Evolutionary conservation across 2,113 vertebrate species (phyloP), one percentile per base, ranked within the genome.

Genomic region (Notiomystis cincta): DNA sequence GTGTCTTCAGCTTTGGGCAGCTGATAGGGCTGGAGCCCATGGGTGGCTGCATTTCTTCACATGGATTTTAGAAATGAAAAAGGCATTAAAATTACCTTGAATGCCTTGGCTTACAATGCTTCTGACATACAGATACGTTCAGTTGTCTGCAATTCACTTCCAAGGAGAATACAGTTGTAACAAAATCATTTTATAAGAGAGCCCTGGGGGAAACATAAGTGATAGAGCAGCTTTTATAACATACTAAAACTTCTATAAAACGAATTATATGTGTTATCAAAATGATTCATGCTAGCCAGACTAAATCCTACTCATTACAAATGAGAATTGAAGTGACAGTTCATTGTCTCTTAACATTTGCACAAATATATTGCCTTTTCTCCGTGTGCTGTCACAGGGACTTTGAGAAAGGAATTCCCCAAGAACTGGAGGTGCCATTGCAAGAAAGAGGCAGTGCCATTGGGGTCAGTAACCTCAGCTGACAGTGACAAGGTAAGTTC

Each of bases 201-300:
- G 47, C 87, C 94, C 84, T 6, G 10, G 45, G 86, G 93, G 69
- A 82, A 82, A 73, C 42, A 35, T 48, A 82, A 90, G 87, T 62
- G 65, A 89, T 92, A 89, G 1, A 91, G 75, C 42, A 91, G 73
- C 53, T 89, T 95, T 92, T 88, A 87, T 84, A 94, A 56, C 61
- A 37, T 25, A 66, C 72, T 93, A 88, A 89, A 96, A 40, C 69
- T 60, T 83, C 89, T 66, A 76, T 97, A 96, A 95, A 95, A 66
- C 64, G 79, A 87, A 87, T 96, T 94, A 50, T 44, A 64, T 40
- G 12, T 89, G 81, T 69, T 96, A 97, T 92, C 94, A 95, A 69
- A 95, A 80, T 90, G 94, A 94, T 94, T 97, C 91, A 80, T 73
- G 53, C 42, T 92, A 71, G 37, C 82, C 60, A 37, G 54, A 75